These are phyloP conservation scores for Laspeyria flexula DNA, from an alignment of 2,888 invertebrate species.

Conservation along the genomic window DNA sequence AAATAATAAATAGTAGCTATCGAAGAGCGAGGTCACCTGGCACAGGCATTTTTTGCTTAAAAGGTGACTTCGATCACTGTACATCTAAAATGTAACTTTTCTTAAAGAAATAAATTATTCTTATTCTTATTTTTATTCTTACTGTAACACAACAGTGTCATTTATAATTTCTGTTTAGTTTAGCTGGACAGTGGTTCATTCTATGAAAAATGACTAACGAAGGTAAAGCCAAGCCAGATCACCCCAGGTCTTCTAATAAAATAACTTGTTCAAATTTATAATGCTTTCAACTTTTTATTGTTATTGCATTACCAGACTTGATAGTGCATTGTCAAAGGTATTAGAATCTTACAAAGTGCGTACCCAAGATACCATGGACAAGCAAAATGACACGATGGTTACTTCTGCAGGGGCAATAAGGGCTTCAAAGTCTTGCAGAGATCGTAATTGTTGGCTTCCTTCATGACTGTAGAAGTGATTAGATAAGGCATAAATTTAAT, in stretches of 20 bases:
- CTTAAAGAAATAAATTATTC: no score
- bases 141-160: no score
- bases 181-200: no score
- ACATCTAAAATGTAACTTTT: no score
- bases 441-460: neutral
- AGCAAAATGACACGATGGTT: neutral
- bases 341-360: neutral
- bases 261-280: neutral
- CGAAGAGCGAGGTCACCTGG: no score
- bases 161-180: no score
- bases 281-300: neutral
- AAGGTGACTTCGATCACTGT: no score
- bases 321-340: slow-evolving; percentile 1
- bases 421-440: neutral
- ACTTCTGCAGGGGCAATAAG: neutral
- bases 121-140: no score
- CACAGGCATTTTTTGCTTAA: no score
- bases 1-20: no score
- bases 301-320: neutral
- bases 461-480: neutral
- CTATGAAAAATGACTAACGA: no score
- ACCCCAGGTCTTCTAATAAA: neutral
- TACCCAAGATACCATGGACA: neutral
- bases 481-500: neutral
- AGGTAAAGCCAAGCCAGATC: neutral